Conservation (phyloP, 2,888 invertebrate genomes). For the Sisyra terminalis region DNA sequence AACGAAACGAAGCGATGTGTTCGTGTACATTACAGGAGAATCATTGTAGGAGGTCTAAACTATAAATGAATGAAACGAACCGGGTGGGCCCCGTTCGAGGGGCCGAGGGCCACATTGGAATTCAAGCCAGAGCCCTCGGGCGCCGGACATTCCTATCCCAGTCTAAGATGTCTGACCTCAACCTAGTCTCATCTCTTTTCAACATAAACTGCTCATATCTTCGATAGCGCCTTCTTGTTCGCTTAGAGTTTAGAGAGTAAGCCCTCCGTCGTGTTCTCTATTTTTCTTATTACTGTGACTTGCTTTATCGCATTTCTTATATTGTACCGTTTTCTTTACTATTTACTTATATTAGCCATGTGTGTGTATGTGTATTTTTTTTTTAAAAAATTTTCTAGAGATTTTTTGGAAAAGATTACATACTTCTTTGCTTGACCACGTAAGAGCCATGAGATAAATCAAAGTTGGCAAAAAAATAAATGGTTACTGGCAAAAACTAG, state of each 20-base stretch:
- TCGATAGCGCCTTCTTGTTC: constrained; percentile 1
- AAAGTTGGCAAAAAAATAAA: too few species aligned
- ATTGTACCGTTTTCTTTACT: background rate
- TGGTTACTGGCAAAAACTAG: too few species aligned
- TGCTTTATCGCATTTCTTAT: constrained; percentile 2
- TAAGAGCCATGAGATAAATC: too few species aligned
- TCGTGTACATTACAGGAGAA: constrained; percentile 14
- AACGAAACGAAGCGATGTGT: background rate
- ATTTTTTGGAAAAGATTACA: background rate
- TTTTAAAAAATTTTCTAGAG: background rate
- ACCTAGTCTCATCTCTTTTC: constrained; percentile 6
- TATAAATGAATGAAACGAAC: constrained; percentile 31
- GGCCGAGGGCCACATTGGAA: constrained; percentile 30
- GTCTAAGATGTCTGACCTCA: constrained; percentile 28
- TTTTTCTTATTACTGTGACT: background rate
- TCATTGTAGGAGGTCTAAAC: constrained; percentile 34
- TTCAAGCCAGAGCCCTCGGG: constrained; percentile 33
- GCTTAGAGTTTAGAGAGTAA: background rate
- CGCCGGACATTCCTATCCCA: constrained; percentile 37
- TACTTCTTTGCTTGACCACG: too few species aligned
- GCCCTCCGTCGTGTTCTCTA: constrained; percentile 1
- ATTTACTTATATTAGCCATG: background rate
- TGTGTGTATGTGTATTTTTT: background rate
- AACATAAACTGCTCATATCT: background rate
- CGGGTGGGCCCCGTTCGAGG: constrained; percentile 20